Evolutionary conservation across 2,888 invertebrate species (phyloP).

Genomic region (Xanthia icteritia): DNA sequence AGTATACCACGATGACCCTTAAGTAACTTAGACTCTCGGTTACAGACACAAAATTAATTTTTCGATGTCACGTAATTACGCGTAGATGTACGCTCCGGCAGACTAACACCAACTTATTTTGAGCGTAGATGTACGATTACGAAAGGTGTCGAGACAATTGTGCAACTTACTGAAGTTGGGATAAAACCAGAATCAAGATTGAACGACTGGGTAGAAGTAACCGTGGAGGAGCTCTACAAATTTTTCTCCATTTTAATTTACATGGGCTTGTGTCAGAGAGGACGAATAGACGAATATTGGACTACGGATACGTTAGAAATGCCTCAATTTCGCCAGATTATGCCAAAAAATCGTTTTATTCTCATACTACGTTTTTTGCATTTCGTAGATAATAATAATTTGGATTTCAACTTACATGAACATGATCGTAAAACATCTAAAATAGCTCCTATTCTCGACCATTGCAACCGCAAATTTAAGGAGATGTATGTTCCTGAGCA

Average conservation of each 20-base stretch:
- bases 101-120: too few relatives aligned
- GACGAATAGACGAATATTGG: conserved; percentile 48
- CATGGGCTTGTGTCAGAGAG: conserved; percentile 36
- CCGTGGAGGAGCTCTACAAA: conserved; percentile 32
- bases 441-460: conserved; percentile 34
- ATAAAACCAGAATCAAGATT: conserved; percentile 28
- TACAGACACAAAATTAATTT: too few relatives aligned
- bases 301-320: conserved; percentile 38
- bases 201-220: conserved; percentile 27
- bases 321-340: conserved; percentile 43
- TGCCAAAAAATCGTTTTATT: conserved; percentile 40
- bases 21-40: too few relatives aligned
- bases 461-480: conserved; percentile 36
- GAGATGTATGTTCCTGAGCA: conserved; percentile 30
- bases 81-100: too few relatives aligned
- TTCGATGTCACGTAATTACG: too few relatives aligned
- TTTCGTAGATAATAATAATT: conserved; percentile 38
- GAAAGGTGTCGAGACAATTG: too few relatives aligned
- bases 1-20: conserved; percentile 3
- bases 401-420: conserved; percentile 23
- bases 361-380: conserved; percentile 43
- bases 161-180: conserved; percentile 3
- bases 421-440: conserved; percentile 34
- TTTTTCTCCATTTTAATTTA: conserved; percentile 30
- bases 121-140: too few relatives aligned